Base-by-base conservation (phyloP, 2,113 vertebrate genomes). In the Megaceryle maxima region DNA sequence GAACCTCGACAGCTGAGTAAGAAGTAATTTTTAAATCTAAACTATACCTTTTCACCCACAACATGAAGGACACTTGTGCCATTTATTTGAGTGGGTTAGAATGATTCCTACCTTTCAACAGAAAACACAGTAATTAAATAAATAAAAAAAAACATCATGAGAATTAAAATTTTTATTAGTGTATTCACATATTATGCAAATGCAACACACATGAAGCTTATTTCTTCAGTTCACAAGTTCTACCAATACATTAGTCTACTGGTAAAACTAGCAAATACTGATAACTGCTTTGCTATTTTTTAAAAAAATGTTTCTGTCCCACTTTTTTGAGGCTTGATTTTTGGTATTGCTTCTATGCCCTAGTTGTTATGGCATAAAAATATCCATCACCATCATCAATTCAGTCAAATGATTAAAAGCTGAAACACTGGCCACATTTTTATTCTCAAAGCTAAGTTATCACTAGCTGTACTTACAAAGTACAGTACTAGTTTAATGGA, bases 101-200 rank as follows among this genome's bases (percentile, higher is more conserved):
- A 16, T 1, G 20, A 57, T 12, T 83, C 16, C 46, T 77, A 62
- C 7, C 11, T 10, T 60, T 60, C 44, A n/a, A 21, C 0, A 37
- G 59, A 51, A 89, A 77, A 46, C 11, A 64, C 0, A 41, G 20
- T 9, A 55, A 70, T 62, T 35, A n/a, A n/a, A n/a, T n/a, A n/a
- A 80, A 89, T 31, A 51, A n/a, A 62, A 28, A 41, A 41, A 25
- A 19, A 41, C 72, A 67, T 74, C 93, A 97, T 93, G 98, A 98
- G 98, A 99, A 98, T 98, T 98, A 98, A 98, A 98, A 98, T 97
- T 98, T 98, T 99, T 99, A 99, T 99, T 99, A 99, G 98, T 99
- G 98, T 99, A 98, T 98, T 98, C 98, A 98, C 98, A 98, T 99
- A 98, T 98, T 99, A 99, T 98, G 98, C 98, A 99, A 99, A 99